Evolutionary conservation across 2,888 invertebrate species (phyloP).

Genomic region (Heliconius aoede): DNA sequence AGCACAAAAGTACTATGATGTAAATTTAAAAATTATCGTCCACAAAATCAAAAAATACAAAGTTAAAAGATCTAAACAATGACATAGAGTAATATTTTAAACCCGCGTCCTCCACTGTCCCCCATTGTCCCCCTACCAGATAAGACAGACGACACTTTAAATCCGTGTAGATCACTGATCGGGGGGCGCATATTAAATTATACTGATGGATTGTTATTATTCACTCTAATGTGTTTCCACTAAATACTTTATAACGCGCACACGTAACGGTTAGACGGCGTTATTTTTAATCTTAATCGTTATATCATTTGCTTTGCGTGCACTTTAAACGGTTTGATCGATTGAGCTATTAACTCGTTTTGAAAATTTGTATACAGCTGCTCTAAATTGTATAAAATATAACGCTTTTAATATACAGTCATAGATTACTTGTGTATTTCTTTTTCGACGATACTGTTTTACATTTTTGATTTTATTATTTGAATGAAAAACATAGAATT

Average conservation of each 20-base stretch:
- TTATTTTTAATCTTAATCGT: slow-evolving; percentile 49
- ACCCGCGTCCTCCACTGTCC: slow-evolving; percentile 32
- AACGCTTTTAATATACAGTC: not conserved
- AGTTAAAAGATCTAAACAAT: slow-evolving; percentile 30
- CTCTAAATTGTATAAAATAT: slow-evolving; percentile 3
- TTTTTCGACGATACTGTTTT: no score
- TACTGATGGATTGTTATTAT: slow-evolving; percentile 79
- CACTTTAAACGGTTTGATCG: slow-evolving; percentile 41
- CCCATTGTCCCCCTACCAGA: slow-evolving; percentile 59
- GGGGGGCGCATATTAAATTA: slow-evolving; percentile 74
- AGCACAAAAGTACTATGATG: no score
- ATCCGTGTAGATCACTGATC: slow-evolving; percentile 68
- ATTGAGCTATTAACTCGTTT: slow-evolving; percentile 36
- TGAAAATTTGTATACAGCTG: slow-evolving; percentile 24
- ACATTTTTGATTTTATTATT: no score
- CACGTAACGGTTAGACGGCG: slow-evolving; percentile 54
- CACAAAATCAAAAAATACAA: not conserved
- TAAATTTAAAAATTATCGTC: not conserved
- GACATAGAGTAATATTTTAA: slow-evolving; percentile 30
- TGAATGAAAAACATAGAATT: no score
- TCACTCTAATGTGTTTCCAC: slow-evolving; percentile 81
- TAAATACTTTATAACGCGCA: slow-evolving; percentile 65
- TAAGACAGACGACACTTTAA: slow-evolving; percentile 74
- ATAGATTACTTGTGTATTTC: no score
- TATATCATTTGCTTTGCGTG: slow-evolving; percentile 52